phyloP scores from a whole-genome alignment of 2,797 vertebrate species.

The Emydoidea blandingii region DNA sequence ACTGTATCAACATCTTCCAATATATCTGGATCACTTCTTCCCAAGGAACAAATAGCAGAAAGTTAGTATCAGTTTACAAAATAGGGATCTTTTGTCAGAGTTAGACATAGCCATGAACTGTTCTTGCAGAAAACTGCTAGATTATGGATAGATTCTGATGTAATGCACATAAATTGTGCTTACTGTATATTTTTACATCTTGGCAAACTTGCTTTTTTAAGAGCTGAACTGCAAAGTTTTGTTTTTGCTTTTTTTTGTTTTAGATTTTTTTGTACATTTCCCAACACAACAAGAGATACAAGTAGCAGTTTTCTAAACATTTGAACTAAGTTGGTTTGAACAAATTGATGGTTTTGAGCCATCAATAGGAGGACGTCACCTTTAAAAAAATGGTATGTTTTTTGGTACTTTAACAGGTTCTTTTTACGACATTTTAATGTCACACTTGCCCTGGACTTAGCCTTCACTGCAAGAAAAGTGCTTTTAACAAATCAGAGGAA shows the following conservation, averaged over 20 bases:
- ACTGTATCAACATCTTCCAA: not conserved
- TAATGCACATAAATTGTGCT: not conserved
- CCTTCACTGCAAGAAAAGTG: not conserved
- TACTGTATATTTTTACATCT: not conserved
- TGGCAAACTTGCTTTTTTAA: not conserved
- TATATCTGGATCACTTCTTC: not conserved
- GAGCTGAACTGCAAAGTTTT: not conserved
- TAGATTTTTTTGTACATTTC: not conserved
- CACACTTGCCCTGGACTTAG: not conserved
- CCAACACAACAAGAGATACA: not conserved
- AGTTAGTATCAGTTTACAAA: not conserved
- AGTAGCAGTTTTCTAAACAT: not conserved
- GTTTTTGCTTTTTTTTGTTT: not conserved
- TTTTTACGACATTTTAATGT: not conserved
- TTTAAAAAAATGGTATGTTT: not conserved
- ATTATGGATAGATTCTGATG: not conserved
- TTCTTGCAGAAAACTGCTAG: not conserved
- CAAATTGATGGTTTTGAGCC: not conserved
- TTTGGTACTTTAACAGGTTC: not conserved
- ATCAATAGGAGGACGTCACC: fast-evolving
- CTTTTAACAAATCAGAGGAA: not conserved
- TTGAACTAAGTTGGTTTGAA: not conserved
- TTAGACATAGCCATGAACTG: not conserved
- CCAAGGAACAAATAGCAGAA: not conserved
- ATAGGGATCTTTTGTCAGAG: not conserved